A percentile compares a stretch with the other conserved stretches of the same genome.
Evolutionary conservation across 2,888 invertebrate species (phyloP).

Genomic region (Apamea epomidion): DNA sequence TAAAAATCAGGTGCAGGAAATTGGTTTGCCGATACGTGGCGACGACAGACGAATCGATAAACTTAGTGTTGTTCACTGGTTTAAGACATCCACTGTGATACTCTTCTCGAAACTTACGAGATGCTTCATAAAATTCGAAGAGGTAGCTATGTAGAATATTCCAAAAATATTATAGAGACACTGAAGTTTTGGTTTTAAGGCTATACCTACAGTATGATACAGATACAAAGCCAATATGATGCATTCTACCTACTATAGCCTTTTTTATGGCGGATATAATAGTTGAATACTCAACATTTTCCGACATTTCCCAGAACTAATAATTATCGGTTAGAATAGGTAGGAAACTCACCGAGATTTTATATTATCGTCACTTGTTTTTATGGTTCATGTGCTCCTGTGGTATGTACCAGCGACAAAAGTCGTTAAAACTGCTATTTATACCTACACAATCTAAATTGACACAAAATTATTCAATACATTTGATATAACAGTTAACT

Average conservation of each 20-base stretch:
- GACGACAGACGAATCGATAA: slow-evolving; percentile 53
- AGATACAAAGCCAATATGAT: not conserved
- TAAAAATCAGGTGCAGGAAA: slow-evolving; percentile 64
- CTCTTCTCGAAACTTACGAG: slow-evolving; percentile 21
- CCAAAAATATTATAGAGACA: slow-evolving; percentile 6
- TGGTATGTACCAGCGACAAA: not conserved
- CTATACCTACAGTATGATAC: not conserved
- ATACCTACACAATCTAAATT: not conserved
- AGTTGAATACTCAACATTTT: not conserved
- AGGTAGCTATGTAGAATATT: slow-evolving; percentile 28
- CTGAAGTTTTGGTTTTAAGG: not conserved
- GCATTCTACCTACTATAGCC: not conserved
- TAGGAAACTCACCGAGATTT: slow-evolving; percentile 8
- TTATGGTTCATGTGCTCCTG: not conserved
- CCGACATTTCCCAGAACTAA: not conserved
- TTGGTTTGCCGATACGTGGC: slow-evolving; percentile 59
- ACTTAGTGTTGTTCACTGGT: slow-evolving; percentile 53
- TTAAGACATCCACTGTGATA: slow-evolving; percentile 44
- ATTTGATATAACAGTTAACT: no score
- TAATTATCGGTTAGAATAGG: not conserved
- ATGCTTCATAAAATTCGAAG: slow-evolving; percentile 46
- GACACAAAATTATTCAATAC: not conserved
- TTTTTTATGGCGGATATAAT: slow-evolving; percentile 5
- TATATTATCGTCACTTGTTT: not conserved
- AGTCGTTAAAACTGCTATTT: not conserved